Base-by-base conservation (phyloP, 2,888 invertebrate genomes). In the Dynastes hyllus region DNA sequence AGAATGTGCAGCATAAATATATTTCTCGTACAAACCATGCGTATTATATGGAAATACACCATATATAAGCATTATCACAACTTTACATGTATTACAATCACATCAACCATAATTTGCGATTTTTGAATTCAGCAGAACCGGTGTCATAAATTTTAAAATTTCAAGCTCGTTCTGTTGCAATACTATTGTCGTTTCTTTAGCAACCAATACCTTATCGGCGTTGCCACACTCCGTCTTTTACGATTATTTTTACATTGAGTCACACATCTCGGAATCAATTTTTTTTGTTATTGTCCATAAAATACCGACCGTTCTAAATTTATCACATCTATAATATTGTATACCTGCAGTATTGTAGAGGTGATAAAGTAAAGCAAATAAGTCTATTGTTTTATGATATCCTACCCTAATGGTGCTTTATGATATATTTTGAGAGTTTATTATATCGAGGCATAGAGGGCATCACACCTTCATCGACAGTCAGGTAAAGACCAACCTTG, bases 341-440 rank as follows among this genome's bases (percentile, higher is more conserved):
- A 27, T 73, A 75, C 73, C 73, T 75, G 73, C 13, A 40, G 11
- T 11, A 75, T 50, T 75, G 50, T 45, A 61, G 45, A 63, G 45
- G 73, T 50, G 63, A 61, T 61, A 61, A 75, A 63, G 22, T 4
- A 27, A 45, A 45, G 45, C 55, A 45, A 61, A 75, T 32, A 61
- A 40, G 40, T 40, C 29, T 55, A 75, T 75, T 75, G 73, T 75
- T 75, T 75, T 75, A 75, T 45, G 55, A 75, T 73, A 61, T 40
- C 5, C 16, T 58, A 73, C 61, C 45, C 22, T 75, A 58, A 45
- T 75, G 22, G 2, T 22, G 13, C 16, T 75, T 75, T 75, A 75
- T 61, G 73, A 13, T 45, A 61, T 40, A 63, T 63, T 61, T 61
- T 22, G 27, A 63, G 50, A 40, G 73, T 75, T 61, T 45, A 75